Percentiles rank a stretch among this genome's conserved stretches.
Evolutionary conservation across 1,140 invertebrate genomes (phyloP).

Genomic region (Saccostrea glomerata): DNA sequence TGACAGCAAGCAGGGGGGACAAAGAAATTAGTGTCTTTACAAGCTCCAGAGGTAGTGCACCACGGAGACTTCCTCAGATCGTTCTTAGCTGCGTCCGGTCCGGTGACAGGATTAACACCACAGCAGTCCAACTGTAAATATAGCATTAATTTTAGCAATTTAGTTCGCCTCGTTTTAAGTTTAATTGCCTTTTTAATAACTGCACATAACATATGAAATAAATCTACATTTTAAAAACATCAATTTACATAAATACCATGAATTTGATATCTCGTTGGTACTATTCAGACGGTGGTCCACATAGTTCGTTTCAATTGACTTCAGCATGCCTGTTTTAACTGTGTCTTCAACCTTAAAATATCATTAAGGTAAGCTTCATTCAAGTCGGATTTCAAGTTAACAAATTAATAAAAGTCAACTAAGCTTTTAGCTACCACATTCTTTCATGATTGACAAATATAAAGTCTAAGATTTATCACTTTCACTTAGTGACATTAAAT

Average conservation of each 20-base stretch:
- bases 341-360: constrained; percentile 18
- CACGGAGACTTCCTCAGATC: not conserved
- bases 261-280: constrained; percentile 23
- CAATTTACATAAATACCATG: constrained; percentile 23
- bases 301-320: not conserved
- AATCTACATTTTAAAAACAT: not conserved
- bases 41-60: not conserved
- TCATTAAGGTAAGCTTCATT: no score
- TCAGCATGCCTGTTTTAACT: not conserved
- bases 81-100: not conserved
- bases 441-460: no score
- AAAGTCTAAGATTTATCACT: not conserved
- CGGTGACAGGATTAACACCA: not conserved
- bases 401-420: no score
- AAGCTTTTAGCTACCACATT: no score
- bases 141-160: no score
- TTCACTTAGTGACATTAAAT: not conserved
- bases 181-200: no score
- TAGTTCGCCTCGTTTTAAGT: no score
- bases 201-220: no score
- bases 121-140: constrained; percentile 5
- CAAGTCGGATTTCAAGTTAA: no score
- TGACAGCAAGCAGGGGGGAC: not conserved
- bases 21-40: not conserved
- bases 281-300: not conserved